These are phyloP conservation scores for Nymphalis urticae DNA, from an alignment of 2,888 invertebrate species.

Conservation along the genomic window DNA sequence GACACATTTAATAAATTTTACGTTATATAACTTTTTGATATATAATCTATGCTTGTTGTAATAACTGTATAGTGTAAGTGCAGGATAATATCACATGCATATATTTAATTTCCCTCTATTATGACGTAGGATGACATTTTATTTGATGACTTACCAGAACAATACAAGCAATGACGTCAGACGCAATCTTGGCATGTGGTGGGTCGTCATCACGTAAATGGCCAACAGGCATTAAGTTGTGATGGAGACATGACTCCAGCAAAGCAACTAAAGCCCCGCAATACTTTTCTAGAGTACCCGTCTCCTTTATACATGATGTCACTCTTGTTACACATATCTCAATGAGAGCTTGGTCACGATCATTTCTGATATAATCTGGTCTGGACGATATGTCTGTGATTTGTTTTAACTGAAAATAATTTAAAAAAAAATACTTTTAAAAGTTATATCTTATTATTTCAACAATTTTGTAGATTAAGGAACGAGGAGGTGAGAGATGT, in stretches of 20 bases:
- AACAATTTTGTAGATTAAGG: no score
- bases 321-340: conserved; percentile 96
- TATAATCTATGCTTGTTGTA: neutral
- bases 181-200: conserved; percentile 97
- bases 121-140: no score
- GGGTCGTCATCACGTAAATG: conserved; percentile 91
- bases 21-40: neutral
- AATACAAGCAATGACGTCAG: conserved; percentile 96
- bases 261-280: conserved; percentile 91
- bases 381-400: conserved; percentile 91
- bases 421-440: no score
- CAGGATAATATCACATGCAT: no score
- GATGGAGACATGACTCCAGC: conserved; percentile 92
- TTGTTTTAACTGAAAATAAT: conserved; percentile 82
- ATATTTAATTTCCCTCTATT: no score
- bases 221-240: conserved; percentile 89
- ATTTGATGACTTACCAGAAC: conserved; percentile 87
- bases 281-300: conserved; percentile 91
- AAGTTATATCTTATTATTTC: no score
- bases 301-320: conserved; percentile 94
- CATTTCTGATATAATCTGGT: conserved; percentile 91
- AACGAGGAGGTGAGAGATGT: no score
- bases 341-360: conserved; percentile 96
- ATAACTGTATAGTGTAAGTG: no score
- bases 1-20: neutral